These are phyloP conservation scores for Amphilophus citrinellus DNA, from an alignment of 2,113 vertebrate genomes.

Conservation along the genomic window DNA sequence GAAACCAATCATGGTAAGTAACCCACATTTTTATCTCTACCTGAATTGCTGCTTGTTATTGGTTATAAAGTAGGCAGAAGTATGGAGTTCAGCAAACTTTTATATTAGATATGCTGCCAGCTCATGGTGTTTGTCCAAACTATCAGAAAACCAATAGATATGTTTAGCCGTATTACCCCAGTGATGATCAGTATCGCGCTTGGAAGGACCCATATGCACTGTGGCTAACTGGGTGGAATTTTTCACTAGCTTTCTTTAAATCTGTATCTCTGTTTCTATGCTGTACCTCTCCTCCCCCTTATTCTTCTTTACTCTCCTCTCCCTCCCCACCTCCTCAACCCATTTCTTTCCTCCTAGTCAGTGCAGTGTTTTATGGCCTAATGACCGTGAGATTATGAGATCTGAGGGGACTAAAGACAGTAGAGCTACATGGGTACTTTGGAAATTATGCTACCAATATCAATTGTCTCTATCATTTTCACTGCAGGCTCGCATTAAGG, in stretches of 20 bases:
- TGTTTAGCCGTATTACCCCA: constrained; percentile 57
- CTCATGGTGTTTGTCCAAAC: not conserved
- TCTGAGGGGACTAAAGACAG: constrained; percentile 78
- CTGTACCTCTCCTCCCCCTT: not conserved
- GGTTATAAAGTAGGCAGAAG: not conserved
- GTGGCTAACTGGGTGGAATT: constrained; percentile 64
- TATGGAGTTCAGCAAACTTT: not conserved
- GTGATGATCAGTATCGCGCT: constrained; percentile 86
- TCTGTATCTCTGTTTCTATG: constrained; percentile 10
- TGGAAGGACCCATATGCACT: constrained; percentile 81
- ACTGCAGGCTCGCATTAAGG: constrained; percentile 96
- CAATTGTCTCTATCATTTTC: not conserved
- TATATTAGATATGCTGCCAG: constrained; percentile 11
- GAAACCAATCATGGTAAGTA: constrained; percentile 97
- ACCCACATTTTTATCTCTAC: not conserved
- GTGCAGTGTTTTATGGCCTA: constrained; percentile 78
- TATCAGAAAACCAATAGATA: too few relatives aligned
- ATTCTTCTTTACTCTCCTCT: not conserved
- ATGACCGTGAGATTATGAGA: constrained; percentile 85
- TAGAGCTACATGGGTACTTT: not conserved
- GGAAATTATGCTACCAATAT: not conserved
- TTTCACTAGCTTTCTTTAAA: constrained; percentile 5
- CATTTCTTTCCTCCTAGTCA: constrained; percentile 35
- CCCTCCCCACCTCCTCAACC: not conserved
- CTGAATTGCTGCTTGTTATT: not conserved